Base-by-base conservation (phyloP, 2,113 vertebrate species). In the Spheniscus mendiculus region DNA sequence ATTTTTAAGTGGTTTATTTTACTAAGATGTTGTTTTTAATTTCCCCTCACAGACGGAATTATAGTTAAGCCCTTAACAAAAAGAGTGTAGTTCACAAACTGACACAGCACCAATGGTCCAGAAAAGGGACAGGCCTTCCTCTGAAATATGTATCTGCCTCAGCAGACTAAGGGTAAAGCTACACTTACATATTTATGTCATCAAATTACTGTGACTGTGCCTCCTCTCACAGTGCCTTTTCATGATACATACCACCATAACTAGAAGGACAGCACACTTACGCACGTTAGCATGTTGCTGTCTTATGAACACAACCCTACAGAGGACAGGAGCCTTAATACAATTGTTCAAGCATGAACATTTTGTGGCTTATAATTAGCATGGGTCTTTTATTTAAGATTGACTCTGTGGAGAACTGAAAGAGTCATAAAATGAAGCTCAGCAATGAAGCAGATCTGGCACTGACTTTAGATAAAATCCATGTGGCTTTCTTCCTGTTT, bases 181-280 rank as follows among this genome's bases (percentile, higher is more conserved):
- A 45, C 21, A 49, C 6, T 23, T 20, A 44, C 5, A 9, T 29
- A 36, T 21, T n/a, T 66, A 1, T 61, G 13, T 29, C 72, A 21
- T 45, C 12, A 2, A 12, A 38, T 70, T 67, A 25, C 19, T 52
- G 30, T 36, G 71, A n/a, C 45, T 19, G 32, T 40, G 27, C 53
- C 38, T 91, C 27, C 50, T 83, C 40, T 85, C 70, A 30, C 65
- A 61, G 52, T 14, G 27, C 36, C 26, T 80, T 59, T 65, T 11
- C 32, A 29, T 9, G 19, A 53, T 3, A 53, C 7, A 9, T 9
- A 27, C 11, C 34, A 15, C n/a, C 1, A 2, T 3, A 49, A 38
- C 12, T 49, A 36, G 47, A 10, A 73, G 44, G 30, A 58, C 49
- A 61, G 44, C 29, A 23, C 6, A 34, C 36, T 63, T 4, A 1